A percentile compares a stretch with the other conserved stretches of the same genome.
phyloP scores from a whole-genome alignment of 2,888 invertebrate species.

The Andrena bucephala region DNA sequence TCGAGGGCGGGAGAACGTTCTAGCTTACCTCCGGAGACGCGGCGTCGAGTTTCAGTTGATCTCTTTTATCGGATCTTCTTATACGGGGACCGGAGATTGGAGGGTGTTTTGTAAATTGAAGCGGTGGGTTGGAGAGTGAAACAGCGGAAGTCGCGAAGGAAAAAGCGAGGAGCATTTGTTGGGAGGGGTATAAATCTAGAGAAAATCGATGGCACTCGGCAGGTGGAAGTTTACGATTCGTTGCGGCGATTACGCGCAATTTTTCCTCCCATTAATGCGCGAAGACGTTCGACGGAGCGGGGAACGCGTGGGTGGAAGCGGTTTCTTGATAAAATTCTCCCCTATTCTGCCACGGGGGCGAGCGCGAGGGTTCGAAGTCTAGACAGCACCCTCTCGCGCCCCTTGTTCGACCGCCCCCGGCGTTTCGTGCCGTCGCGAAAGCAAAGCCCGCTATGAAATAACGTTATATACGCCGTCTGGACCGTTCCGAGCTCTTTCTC shows the following conservation, averaged over 20 bases:
- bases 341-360: slow-evolving; percentile 34
- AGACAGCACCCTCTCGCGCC: slow-evolving; percentile 72
- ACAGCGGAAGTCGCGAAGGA: not conserved
- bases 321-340: slow-evolving; percentile 58
- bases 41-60: too few relatives aligned
- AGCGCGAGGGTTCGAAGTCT: slow-evolving; percentile 67
- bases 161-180: not conserved
- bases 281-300: slow-evolving; percentile 26
- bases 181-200: slow-evolving; percentile 47
- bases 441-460: slow-evolving; percentile 65
- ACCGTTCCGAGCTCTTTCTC: slow-evolving; percentile 51
- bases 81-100: too few relatives aligned
- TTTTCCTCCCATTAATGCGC: slow-evolving; percentile 61
- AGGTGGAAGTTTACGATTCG: slow-evolving; percentile 34
- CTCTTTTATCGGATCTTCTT: too few relatives aligned
- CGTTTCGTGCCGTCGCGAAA: slow-evolving; percentile 53
- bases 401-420: slow-evolving; percentile 34
- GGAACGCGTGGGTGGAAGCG: slow-evolving; percentile 29
- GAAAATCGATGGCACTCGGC: slow-evolving; percentile 38
- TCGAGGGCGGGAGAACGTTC: too few relatives aligned
- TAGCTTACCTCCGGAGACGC: too few relatives aligned
- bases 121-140: not conserved
- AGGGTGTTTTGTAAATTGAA: slow-evolving; percentile 12
- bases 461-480: slow-evolving; percentile 66
- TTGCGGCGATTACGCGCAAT: slow-evolving; percentile 48